Percentiles rank a stretch among this genome's conserved stretches.
Conservation (phyloP, 2,888 invertebrate species). For the Fragum sueziense region DNA sequence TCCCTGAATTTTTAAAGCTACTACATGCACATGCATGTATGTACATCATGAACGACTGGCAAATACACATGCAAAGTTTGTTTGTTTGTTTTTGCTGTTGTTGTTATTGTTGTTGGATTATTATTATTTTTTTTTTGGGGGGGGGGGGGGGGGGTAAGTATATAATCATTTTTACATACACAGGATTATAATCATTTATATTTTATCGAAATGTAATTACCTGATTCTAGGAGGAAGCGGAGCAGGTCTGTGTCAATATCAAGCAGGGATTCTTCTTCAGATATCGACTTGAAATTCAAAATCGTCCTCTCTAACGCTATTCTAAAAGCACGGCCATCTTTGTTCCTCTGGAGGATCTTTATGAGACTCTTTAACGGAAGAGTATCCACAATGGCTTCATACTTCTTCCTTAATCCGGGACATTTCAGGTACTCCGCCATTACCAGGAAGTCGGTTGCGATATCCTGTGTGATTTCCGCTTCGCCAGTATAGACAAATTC, state of each 20-base stretch:
- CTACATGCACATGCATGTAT: too few species aligned
- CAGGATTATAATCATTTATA: too few species aligned
- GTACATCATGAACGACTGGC: too few species aligned
- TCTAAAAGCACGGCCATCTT: slow-evolving; percentile 20
- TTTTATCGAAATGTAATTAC: slow-evolving; percentile 24
- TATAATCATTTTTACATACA: too few species aligned
- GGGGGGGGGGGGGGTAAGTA: too few species aligned
- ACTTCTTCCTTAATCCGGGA: slow-evolving; percentile 42
- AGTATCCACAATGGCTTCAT: slow-evolving; percentile 39
- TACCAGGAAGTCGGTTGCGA: slow-evolving; percentile 62
- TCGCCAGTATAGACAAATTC: slow-evolving; percentile 68
- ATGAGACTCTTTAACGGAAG: slow-evolving; percentile 60
- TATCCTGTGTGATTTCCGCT: slow-evolving; percentile 53
- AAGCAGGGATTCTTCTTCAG: slow-evolving; percentile 43
- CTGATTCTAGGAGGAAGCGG: slow-evolving; percentile 57
- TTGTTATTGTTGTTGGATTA: too few species aligned
- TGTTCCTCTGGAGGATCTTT: slow-evolving; percentile 48
- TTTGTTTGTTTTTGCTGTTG: too few species aligned
- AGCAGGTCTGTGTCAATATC: slow-evolving; percentile 59
- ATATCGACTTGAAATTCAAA: slow-evolving; percentile 38
- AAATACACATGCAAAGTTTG: too few species aligned
- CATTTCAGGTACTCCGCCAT: slow-evolving; percentile 67
- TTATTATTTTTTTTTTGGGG: too few species aligned
- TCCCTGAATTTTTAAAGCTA: too few species aligned
- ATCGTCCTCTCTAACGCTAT: not conserved